These are phyloP conservation scores for Nephrocerus scutellatus DNA, from an alignment of 2,888 invertebrate genomes.

Conservation along the genomic window DNA sequence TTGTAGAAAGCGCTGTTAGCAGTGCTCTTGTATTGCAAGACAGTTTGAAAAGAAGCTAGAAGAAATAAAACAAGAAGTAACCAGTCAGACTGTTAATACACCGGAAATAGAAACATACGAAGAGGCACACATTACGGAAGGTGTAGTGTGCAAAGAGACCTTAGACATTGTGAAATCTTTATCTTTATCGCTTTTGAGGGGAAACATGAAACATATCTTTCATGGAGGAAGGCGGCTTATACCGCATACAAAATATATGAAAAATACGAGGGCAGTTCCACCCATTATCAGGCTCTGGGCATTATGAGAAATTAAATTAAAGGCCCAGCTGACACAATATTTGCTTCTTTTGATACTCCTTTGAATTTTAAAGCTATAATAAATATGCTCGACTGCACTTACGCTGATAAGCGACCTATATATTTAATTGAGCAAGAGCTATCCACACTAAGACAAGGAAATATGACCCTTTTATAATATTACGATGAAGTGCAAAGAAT, in stretches of 20 bases:
- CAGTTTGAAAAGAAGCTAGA: constrained; percentile 4
- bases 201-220: constrained; percentile 7
- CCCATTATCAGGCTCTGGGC: constrained; percentile 16
- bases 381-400: constrained; percentile 9
- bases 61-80: not conserved
- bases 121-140: too few relatives aligned
- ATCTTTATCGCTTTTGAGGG: constrained; percentile 8
- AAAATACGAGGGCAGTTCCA: constrained; percentile 13
- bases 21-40: constrained; percentile 10
- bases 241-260: constrained; percentile 14
- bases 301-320: constrained; percentile 12
- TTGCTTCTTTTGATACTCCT: constrained; percentile 9
- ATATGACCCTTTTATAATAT: constrained; percentile 5
- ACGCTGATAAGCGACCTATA: constrained; percentile 8
- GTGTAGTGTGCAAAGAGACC: constrained; percentile 3
- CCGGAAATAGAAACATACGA: not conserved
- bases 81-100: not conserved
- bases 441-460: constrained; percentile 4
- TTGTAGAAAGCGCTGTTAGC: constrained; percentile 8
- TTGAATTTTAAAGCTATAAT: constrained; percentile 10
- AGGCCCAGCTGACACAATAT: constrained; percentile 10
- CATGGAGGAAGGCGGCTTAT: constrained; percentile 15
- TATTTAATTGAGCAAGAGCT: constrained; percentile 8
- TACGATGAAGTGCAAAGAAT: constrained; percentile 9
- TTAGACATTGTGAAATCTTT: constrained; percentile 8